phyloP scores from a whole-genome alignment of 2,113 vertebrate species.

The Urocolius indicus region DNA sequence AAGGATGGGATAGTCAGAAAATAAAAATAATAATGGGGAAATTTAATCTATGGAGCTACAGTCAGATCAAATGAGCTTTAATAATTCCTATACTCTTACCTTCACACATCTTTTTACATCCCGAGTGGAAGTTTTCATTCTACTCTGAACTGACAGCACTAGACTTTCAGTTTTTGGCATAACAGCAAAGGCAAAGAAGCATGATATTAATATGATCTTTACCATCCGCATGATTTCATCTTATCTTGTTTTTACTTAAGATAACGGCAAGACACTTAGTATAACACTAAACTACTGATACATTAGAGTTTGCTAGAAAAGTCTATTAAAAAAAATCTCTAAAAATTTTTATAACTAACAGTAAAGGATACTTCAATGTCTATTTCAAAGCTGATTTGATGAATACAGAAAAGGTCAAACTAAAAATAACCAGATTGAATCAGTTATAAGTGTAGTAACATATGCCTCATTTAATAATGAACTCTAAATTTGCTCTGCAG shows the following conservation, averaged over 20 bases:
- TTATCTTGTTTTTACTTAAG: constrained; percentile 56
- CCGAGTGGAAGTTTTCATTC: neutral
- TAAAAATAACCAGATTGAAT: constrained; percentile 82
- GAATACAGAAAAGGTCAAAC: constrained; percentile 83
- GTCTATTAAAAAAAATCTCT: neutral
- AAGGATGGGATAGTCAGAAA: neutral
- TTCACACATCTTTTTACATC: neutral
- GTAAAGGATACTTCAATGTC: constrained; percentile 80
- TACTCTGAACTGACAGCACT: neutral
- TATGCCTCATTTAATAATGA: constrained; percentile 83
- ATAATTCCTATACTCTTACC: neutral
- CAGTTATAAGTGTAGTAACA: constrained; percentile 80
- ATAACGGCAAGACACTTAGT: constrained; percentile 32
- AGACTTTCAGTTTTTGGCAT: neutral
- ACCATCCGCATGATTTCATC: neutral
- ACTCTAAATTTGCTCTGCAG: constrained; percentile 75
- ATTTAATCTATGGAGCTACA: neutral
- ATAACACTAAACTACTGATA: constrained; percentile 40
- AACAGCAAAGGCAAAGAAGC: neutral
- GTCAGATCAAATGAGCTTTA: neutral
- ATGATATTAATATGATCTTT: neutral
- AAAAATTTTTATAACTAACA: constrained; percentile 71
- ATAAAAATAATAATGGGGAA: neutral
- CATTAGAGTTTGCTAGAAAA: constrained; percentile 54
- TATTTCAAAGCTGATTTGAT: constrained; percentile 81